A percentile compares a stretch with the other conserved stretches of the same genome.
Evolutionary conservation across 2,113 vertebrate genomes (phyloP).

Genomic region (Catharus bicknelli): DNA sequence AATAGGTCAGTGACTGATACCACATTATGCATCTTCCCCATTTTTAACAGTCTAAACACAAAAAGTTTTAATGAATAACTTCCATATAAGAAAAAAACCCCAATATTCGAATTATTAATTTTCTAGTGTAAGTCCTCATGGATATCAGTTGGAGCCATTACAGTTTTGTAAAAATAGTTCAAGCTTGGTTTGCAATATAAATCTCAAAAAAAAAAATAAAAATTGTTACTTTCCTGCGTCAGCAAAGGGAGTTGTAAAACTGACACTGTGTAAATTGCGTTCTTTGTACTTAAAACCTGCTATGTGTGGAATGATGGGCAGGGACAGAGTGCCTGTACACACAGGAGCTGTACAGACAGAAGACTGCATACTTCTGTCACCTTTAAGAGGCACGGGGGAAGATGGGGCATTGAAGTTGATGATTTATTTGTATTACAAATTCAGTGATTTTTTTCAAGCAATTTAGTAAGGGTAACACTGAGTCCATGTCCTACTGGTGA

Average conservation of each 20-base stretch:
- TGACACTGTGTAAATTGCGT: not conserved
- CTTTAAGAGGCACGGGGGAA: not conserved
- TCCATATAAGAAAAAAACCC: not conserved
- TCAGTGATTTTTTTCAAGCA: not conserved
- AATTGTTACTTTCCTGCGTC: not conserved
- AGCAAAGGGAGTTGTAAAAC: constrained; percentile 28
- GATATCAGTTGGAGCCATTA: not conserved
- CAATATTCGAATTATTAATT: not conserved
- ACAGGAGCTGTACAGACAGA: not conserved
- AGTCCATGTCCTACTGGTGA: not conserved
- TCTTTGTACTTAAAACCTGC: not conserved
- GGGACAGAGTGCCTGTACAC: not conserved
- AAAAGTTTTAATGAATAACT: constrained; percentile 20
- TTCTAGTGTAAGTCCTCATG: not conserved
- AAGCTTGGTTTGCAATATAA: constrained; percentile 32
- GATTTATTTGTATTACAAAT: not conserved
- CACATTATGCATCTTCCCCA: not conserved
- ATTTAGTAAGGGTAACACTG: not conserved
- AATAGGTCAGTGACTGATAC: not conserved
- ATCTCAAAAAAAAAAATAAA: not conserved
- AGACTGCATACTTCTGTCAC: not conserved
- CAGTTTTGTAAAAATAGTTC: constrained; percentile 26
- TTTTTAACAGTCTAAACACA: not conserved
- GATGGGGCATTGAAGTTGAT: not conserved
- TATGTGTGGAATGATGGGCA: rapidly evolving